Percentiles rank a stretch among this genome's conserved stretches.
Evolutionary conservation across 2,113 vertebrate genomes (phyloP).

Genomic region (Pomatorhinus ruficollis): DNA sequence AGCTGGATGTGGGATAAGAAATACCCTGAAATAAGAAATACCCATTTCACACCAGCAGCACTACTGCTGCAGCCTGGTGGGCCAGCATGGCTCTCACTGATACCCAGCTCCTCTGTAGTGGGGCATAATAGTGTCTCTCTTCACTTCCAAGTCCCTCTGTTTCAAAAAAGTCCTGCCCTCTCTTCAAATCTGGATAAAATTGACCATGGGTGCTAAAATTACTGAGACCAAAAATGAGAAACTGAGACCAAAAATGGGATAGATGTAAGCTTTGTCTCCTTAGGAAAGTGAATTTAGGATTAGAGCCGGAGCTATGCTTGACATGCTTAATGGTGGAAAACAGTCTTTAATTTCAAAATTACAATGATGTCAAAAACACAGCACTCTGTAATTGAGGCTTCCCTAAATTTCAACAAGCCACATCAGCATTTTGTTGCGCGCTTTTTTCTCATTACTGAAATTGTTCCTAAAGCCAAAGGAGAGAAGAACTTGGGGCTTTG

Average conservation of each 20-base stretch:
- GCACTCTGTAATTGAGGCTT: background rate
- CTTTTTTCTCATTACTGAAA: background rate
- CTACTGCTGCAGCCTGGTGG: background rate
- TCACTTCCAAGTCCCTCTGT: background rate
- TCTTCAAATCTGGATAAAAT: background rate
- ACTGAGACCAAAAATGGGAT: background rate
- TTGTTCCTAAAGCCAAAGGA: background rate
- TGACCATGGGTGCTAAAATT: background rate
- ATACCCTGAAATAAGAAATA: background rate
- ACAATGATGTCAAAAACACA: background rate
- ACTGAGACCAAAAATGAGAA: background rate
- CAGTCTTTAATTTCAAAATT: background rate
- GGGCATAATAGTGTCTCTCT: background rate
- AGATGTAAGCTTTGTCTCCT: background rate
- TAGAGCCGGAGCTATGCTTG: background rate
- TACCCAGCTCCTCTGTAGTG: background rate
- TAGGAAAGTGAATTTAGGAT: background rate
- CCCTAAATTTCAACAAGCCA: background rate
- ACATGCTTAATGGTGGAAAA: background rate
- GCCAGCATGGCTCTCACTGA: background rate
- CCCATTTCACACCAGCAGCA: background rate
- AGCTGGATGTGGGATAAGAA: background rate
- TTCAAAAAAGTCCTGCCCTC: background rate
- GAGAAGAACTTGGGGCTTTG: background rate
- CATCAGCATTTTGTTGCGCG: background rate